Evolutionary conservation across 1,140 invertebrate genomes (phyloP).

Genomic region (Parasteatoda tepidariorum): DNA sequence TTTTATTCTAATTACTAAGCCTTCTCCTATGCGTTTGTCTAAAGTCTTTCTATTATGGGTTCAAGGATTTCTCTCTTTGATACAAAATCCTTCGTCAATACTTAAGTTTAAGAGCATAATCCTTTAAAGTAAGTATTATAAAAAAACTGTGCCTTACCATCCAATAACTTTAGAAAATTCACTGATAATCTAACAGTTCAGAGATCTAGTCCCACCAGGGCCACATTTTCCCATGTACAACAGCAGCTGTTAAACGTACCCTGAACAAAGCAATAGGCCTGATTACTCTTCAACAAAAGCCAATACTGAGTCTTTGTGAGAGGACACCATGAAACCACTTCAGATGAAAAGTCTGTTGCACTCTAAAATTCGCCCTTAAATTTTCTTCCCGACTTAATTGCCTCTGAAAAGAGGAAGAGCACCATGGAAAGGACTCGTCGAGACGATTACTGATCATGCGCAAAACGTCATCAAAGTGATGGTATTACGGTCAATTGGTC

Average conservation of each 20-base stretch:
- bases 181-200: not conserved
- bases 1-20: no score
- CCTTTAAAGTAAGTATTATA: no score
- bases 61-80: no score
- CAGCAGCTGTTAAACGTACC: slow-evolving; percentile 54
- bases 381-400: slow-evolving; percentile 47
- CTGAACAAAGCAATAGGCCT: not conserved
- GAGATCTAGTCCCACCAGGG: not conserved
- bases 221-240: slow-evolving; percentile 28
- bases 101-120: no score
- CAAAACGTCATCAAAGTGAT: slow-evolving; percentile 54
- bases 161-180: no score
- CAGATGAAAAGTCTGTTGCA: not conserved
- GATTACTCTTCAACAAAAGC: slow-evolving; percentile 35
- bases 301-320: slow-evolving; percentile 23
- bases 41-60: no score
- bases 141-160: no score
- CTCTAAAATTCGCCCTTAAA: slow-evolving; percentile 15
- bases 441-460: slow-evolving; percentile 32
- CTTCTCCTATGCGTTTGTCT: no score
- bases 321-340: not conserved
- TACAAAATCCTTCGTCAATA: no score
- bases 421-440: not conserved
- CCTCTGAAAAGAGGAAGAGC: slow-evolving; percentile 30
- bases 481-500: slow-evolving; percentile 47